Base-by-base conservation (phyloP, 2,113 vertebrate species). In the Melanotaenia duboulayi region DNA sequence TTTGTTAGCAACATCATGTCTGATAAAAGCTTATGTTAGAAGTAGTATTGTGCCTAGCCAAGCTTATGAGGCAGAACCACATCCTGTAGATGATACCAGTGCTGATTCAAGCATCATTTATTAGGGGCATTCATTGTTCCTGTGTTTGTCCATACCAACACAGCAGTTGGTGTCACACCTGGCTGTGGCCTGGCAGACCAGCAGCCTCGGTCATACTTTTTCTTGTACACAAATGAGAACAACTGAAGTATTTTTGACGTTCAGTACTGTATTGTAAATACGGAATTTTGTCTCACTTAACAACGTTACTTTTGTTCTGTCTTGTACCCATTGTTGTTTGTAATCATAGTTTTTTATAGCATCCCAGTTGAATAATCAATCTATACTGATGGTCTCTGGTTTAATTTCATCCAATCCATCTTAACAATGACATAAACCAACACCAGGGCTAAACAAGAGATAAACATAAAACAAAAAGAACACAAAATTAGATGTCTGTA, bases 101-200 rank as follows among this genome's bases (percentile, higher is more conserved):
- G 49, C 76, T 63, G 65, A 78, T 51, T 69, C 9, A 39, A n/a
- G 22, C 44, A 23, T 60, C 81, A n/a, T n/a, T n/a, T n/a, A n/a
- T n/a, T n/a, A n/a, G n/a, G n/a, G 87, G 73, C 75, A 52, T 23
- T 17, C n/a, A 19, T 40, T 68, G 40, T 65, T 42, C 52, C 37
- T 58, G 68, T 55, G 35, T 35, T 59, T 63, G 19, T 61, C n/a
- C 9, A 7, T 77, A 78, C 84, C 69, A 80, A 70, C 60, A 51
- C 19, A 60, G 59, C 74, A 80, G 83, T 83, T 86, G 88, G 81
- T 87, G 84, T 78, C 76, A 49, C 70, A 86, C 72, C 81, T 88
- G 83, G 71, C 65, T 71, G 71, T 65, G 51, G 71, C 22, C 63
- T 73, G 75, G 50, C 13, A 2, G 23, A 60, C 62, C 49, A 22